Evolutionary conservation across 2,888 invertebrate genomes (phyloP).

Genomic region (Amphipoea oculea): DNA sequence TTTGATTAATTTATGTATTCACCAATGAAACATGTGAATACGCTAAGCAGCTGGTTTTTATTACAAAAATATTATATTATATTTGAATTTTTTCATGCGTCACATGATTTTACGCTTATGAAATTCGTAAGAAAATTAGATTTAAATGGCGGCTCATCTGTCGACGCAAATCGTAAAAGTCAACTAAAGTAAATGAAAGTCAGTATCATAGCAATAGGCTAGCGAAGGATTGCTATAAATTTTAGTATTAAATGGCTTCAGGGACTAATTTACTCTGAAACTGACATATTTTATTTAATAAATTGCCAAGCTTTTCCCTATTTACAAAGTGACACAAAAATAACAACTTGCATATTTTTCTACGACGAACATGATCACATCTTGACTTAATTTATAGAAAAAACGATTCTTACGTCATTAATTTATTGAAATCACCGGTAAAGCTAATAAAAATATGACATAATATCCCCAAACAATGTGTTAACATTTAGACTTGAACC

Average conservation of each 20-base stretch:
- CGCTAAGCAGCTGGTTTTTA: conserved; percentile 22
- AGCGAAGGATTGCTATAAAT: conserved; percentile 46
- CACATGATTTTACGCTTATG: conserved; percentile 7
- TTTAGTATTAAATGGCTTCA: conserved; percentile 26
- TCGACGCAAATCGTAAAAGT: conserved; percentile 47
- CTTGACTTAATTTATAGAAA: neutral
- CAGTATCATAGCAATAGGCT: conserved; percentile 2
- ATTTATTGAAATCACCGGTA: conserved; percentile 17
- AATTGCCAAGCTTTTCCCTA: conserved; percentile 17
- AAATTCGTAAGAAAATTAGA: conserved; percentile 35
- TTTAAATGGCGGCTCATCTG: conserved; percentile 29
- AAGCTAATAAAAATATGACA: conserved; percentile 33
- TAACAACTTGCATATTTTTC: conserved; percentile 2
- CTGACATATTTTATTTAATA: conserved; percentile 17
- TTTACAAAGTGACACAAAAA: conserved; percentile 24
- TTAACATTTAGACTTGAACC: conserved; percentile 36
- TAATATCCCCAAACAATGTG: conserved; percentile 24
- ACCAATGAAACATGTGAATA: conserved; percentile 8
- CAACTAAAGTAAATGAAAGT: conserved; percentile 30
- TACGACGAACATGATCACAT: neutral
- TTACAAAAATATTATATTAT: conserved; percentile 13
- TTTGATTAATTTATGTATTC: neutral
- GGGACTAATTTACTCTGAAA: conserved; percentile 11
- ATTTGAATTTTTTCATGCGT: conserved; percentile 6
- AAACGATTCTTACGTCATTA: neutral